A percentile compares a stretch with the other conserved stretches of the same genome.
Conservation (phyloP, 2,888 invertebrate genomes). For the Spatulosminthurus flaviceps region DNA sequence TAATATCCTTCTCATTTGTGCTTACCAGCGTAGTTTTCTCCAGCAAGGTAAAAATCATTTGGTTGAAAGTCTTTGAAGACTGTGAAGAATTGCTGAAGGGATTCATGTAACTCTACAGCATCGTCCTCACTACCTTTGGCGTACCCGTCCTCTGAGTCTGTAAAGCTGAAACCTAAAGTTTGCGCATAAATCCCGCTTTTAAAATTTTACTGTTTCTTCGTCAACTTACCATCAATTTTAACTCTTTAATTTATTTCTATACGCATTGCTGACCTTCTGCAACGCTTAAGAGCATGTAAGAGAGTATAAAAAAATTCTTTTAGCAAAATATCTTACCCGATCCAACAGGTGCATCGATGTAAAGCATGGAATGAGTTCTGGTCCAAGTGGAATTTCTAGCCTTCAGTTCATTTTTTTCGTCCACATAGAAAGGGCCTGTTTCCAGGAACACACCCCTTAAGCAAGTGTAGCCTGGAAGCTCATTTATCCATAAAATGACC, state of each 20-base stretch:
- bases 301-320: too few species aligned
- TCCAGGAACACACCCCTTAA: not conserved
- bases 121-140: too few species aligned
- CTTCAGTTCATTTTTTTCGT: not conserved
- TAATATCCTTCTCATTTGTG: too few species aligned
- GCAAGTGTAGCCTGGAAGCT: not conserved
- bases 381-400: not conserved
- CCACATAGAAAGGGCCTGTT: not conserved
- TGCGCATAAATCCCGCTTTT: too few species aligned
- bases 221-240: too few species aligned
- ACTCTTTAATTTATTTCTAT: too few species aligned
- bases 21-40: conserved; percentile 77
- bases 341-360: conserved; percentile 92
- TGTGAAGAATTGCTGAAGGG: conserved; percentile 79
- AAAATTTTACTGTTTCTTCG: too few species aligned
- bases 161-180: conserved; percentile 79
- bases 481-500: not conserved
- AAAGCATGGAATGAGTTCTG: conserved; percentile 68
- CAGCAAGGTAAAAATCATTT: conserved; percentile 84
- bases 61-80: conserved; percentile 79
- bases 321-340: too few species aligned
- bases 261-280: too few species aligned
- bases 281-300: too few species aligned
- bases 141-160: conserved; percentile 71
- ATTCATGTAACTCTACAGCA: not conserved